Evolutionary conservation across 1,140 invertebrate species (phyloP), one percentile per base, ranked within the genome.

Genomic region (Drosophila ohnishii): DNA sequence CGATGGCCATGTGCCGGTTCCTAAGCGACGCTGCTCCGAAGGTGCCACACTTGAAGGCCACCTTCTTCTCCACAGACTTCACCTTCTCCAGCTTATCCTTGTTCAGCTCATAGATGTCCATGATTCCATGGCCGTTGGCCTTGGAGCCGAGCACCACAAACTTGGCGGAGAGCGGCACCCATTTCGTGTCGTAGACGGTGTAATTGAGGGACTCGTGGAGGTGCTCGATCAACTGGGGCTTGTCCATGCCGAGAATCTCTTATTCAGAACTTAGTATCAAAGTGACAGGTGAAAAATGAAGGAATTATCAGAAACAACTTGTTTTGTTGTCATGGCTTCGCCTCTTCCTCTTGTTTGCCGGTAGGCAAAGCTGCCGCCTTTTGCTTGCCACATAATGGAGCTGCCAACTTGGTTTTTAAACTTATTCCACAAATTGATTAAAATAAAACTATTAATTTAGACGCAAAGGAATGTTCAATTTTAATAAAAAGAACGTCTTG

Each of bases 91-190:
- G 84, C 83, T 97, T 94, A 14, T 95, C 95, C 35, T 94, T 94
- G 16, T 93, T 94, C 25, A 98, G 93, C 92, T 97, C 95, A 91
- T 96, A 98, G n/a, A 98, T 94, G 92, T 98, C 95, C 73, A 99
- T 92, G 16, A 96, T 94, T 1, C 98, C 98, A 37, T 95, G 95
- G 53, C 96, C 96, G 86, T 95, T 95, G 2, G 97, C 95, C 90
- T 96, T 93, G 47, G 95, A 96, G n/a, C 98, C 98, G 39, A 99
- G 92, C 30, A 96, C 94, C 60, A 98, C 95, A 92, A 98, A 97
- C 92, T 98, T 98, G 1, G 98, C 96, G 10, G 97, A 97, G 78
- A 95, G 95, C 2, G 98, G 98, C 82, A 99, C 95, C 98, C 98
- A 99, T 93, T 97, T 97, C n/a, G 95, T 94, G 89, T 98, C 97